These are phyloP conservation scores for Harpagoxenus sublaevis DNA, from an alignment of 2,888 invertebrate genomes.

Conservation along the genomic window DNA sequence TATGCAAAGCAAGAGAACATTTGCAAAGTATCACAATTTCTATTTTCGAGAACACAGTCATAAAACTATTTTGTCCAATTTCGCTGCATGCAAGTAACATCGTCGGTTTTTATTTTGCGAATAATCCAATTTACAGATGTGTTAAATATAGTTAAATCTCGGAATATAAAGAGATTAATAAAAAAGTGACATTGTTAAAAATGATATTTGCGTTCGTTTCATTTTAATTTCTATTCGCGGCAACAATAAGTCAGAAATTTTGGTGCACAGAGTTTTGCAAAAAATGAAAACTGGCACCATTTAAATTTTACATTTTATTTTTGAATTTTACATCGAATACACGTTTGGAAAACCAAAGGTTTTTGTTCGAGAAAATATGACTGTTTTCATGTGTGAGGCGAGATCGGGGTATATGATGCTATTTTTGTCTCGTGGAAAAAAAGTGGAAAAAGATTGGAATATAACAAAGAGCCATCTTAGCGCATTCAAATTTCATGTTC, in stretches of 20 bases:
- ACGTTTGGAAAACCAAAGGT: background rate
- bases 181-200: background rate
- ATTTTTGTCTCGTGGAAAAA: conserved; percentile 24
- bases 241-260: background rate
- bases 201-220: background rate
- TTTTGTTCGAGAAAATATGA: conserved; percentile 11
- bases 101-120: background rate
- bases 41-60: background rate
- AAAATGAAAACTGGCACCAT: background rate
- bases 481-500: conserved; percentile 37
- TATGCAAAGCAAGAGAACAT: background rate
- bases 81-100: background rate
- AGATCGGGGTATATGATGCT: background rate
- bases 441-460: background rate
- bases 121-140: background rate
- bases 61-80: background rate
- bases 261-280: background rate
- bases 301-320: background rate
- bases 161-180: background rate
- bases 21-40: background rate
- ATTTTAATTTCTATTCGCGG: background rate
- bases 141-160: background rate
- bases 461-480: conserved; percentile 7
- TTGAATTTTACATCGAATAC: conserved; percentile 1
- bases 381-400: background rate